Base-by-base conservation (phyloP, 2,888 invertebrate genomes). In the Leptinotarsa peninsularis region DNA sequence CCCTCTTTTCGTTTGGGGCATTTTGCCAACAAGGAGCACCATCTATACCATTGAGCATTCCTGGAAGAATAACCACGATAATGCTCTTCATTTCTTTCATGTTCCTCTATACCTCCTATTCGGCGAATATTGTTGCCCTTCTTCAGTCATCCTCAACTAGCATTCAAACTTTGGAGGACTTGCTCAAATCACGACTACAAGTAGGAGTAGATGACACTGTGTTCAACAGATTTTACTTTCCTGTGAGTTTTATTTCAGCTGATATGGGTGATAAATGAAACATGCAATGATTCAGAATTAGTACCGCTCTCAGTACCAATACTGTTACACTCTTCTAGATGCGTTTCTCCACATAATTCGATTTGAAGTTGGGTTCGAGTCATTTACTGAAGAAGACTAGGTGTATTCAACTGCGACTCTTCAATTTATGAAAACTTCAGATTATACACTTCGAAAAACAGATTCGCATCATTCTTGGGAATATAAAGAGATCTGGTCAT, bases 111-210 rank as follows among this genome's bases (percentile, higher is more conserved):
- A 93, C 93, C 0, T 93, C 94, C 0, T 94, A 94, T 83, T 91
- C 94, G 0, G 94, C 94, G 0, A 94, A 94, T 82, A 94, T 94
- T 67, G 94, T 94, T 0, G 93, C 94, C 1, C 86, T 94, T 1
- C 89, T 94, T 0, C 94, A 94, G 84, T 93, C 94, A 0, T 93
- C 94, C 43, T 93, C 94, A 0, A 91, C 91, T 1, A 91, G 92
- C 79, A 93, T 94, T 73, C 90, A 90, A 81, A 92, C 91, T 0
- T 84, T 93, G 14, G 88, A 90, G 1, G 93, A 94, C 84, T 88
- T 94, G 33, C 86, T 93, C 4, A 89, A 91, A 76, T 94, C 94
- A 1, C 90, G 93, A 17, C 86, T 94, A 17, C 90, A 90, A 78
- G 89, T 94, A 67, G 94, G 92, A 0, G 92, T 93, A 0, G 92